These are phyloP conservation scores for Pseudoips prasinana DNA, from an alignment of 2,888 invertebrate species.

Conservation along the genomic window DNA sequence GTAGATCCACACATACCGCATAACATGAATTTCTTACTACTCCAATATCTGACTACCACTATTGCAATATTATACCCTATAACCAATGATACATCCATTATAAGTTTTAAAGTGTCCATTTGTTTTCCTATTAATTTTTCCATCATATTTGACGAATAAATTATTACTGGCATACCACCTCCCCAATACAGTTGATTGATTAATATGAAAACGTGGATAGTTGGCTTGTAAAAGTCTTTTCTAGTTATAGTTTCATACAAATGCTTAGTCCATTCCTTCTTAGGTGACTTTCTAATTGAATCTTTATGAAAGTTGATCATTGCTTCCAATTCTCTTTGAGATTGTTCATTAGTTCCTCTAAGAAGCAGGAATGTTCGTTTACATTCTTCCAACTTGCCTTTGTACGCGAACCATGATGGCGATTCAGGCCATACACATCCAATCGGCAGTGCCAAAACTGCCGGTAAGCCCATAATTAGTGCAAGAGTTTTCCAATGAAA, in stretches of 20 bases:
- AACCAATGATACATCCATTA: constrained; percentile 15
- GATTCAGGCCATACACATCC: constrained; percentile 27
- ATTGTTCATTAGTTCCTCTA: constrained; percentile 22
- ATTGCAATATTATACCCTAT: constrained; percentile 12
- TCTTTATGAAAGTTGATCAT: constrained; percentile 14
- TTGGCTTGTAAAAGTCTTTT: constrained; percentile 19
- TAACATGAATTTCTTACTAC: constrained; percentile 24
- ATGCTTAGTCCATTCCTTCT: background rate
- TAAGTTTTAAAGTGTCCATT: constrained; percentile 7
- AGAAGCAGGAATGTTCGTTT: constrained; percentile 15
- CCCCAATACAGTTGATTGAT: constrained; percentile 16
- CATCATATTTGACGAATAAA: constrained; percentile 19
- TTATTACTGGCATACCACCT: constrained; percentile 18
- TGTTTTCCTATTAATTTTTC: constrained; percentile 10
- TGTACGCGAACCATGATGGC: constrained; percentile 26
- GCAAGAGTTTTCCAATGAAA: constrained; percentile 23
- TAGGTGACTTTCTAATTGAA: background rate
- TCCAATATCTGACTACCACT: constrained; percentile 9
- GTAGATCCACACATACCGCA: constrained; percentile 15
- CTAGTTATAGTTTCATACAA: constrained; percentile 4
- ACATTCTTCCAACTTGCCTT: constrained; percentile 21
- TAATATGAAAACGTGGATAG: constrained; percentile 13
- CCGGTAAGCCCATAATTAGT: constrained; percentile 18
- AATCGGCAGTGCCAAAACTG: constrained; percentile 13
- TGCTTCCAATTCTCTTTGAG: constrained; percentile 18